These are phyloP conservation scores for Spinibarbus caldwelli DNA, from an alignment of 2,797 vertebrate species.

Conservation along the genomic window DNA sequence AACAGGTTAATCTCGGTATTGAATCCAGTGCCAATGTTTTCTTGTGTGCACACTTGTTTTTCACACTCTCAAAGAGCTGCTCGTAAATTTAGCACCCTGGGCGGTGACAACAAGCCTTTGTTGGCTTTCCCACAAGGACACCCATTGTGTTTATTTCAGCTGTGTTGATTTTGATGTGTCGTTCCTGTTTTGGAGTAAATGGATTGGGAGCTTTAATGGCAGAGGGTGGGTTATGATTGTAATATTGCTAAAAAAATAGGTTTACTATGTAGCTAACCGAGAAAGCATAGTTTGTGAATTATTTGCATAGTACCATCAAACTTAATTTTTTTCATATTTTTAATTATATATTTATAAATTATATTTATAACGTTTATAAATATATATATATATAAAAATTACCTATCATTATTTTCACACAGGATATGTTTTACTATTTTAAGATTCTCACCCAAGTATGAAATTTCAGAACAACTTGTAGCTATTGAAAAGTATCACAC, in stretches of 20 bases:
- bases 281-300: background rate
- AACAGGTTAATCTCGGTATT: background rate
- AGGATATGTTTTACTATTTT: background rate
- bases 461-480: background rate
- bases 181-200: slow-evolving; percentile 42
- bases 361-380: too few relatives aligned
- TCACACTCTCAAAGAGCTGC: slow-evolving; percentile 25
- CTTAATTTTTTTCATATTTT: background rate
- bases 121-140: slow-evolving; percentile 40
- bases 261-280: background rate
- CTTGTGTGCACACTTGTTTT: slow-evolving; percentile 10
- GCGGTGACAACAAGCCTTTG: background rate
- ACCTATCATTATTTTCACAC: background rate
- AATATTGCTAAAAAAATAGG: background rate
- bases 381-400: too few relatives aligned
- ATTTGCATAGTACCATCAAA: too few relatives aligned
- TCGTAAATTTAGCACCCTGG: slow-evolving; percentile 25
- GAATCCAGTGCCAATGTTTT: slow-evolving; percentile 4
- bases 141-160: slow-evolving; percentile 33
- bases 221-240: background rate
- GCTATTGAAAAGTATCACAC: background rate
- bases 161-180: slow-evolving; percentile 4
- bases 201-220: background rate
- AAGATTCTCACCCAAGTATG: background rate
- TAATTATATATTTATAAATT: too few relatives aligned